Evolutionary conservation across 2,888 invertebrate genomes (phyloP).

Genomic region (Acleris emargana): DNA sequence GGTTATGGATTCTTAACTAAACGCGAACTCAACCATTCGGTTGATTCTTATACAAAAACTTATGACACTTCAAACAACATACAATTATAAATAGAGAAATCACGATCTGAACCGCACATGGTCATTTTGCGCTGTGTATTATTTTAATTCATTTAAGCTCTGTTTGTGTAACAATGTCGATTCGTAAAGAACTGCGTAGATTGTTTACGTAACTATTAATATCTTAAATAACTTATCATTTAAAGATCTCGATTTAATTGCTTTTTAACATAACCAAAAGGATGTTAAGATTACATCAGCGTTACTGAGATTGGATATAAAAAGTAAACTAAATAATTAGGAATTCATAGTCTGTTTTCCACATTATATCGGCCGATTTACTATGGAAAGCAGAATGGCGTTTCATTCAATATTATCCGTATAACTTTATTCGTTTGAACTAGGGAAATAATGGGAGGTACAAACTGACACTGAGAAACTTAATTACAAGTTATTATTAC

Average conservation of each 20-base stretch:
- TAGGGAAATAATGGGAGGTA: background rate
- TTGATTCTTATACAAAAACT: constrained; percentile 32
- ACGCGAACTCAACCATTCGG: constrained; percentile 16
- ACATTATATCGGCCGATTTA: too few relatives aligned
- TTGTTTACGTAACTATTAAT: constrained; percentile 52
- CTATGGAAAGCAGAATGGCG: too few relatives aligned
- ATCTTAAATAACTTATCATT: constrained; percentile 44
- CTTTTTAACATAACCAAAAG: constrained; percentile 35
- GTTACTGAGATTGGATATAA: background rate
- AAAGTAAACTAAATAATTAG: too few relatives aligned
- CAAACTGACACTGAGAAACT: constrained; percentile 33
- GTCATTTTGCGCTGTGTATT: constrained; percentile 30
- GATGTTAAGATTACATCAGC: background rate
- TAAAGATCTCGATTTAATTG: constrained; percentile 34
- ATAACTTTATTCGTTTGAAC: too few relatives aligned
- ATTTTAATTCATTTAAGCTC: constrained; percentile 41
- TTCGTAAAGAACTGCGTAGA: constrained; percentile 49
- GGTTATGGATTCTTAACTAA: constrained; percentile 34
- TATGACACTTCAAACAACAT: constrained; percentile 39
- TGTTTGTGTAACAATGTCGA: constrained; percentile 42
- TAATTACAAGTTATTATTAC: constrained; percentile 32
- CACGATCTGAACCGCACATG: constrained; percentile 22
- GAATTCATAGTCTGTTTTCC: too few relatives aligned
- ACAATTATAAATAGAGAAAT: constrained; percentile 29
- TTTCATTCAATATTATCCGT: too few relatives aligned